Evolutionary conservation across 2,797 vertebrate genomes (phyloP).

Genomic region (Sardinella longiceps): DNA sequence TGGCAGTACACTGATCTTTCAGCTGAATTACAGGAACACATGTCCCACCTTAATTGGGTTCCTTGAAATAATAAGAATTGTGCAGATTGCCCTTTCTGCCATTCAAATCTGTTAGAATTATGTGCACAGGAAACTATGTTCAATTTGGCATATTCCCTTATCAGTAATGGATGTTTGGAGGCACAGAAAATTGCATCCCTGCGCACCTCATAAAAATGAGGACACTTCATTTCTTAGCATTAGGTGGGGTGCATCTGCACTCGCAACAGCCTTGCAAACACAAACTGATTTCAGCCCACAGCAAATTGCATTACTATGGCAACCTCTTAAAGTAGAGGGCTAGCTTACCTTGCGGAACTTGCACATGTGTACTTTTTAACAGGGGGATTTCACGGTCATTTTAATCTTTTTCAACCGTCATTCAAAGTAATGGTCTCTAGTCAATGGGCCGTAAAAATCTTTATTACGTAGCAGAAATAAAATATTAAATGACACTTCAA

Average conservation of each 20-base stretch:
- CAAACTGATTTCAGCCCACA: background rate
- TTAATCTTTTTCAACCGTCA: background rate
- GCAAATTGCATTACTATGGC: slow-evolving; percentile 23
- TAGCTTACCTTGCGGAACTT: background rate
- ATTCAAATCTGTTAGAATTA: background rate
- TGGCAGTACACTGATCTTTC: background rate
- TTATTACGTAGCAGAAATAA: background rate
- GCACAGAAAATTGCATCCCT: background rate
- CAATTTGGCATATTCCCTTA: slow-evolving; percentile 18
- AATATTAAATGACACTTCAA: slow-evolving; percentile 1
- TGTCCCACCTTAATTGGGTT: background rate
- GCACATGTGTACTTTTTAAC: background rate
- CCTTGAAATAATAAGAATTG: background rate
- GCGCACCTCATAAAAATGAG: slow-evolving; percentile 15
- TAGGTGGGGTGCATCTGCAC: background rate
- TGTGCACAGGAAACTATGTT: background rate
- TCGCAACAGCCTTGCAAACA: slow-evolving; percentile 5
- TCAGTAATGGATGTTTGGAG: slow-evolving; percentile 15
- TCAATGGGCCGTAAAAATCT: background rate
- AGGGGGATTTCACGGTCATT: background rate
- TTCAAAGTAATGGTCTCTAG: background rate
- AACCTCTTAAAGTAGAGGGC: slow-evolving; percentile 1
- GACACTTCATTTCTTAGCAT: background rate
- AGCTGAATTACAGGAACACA: background rate
- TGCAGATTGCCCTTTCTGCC: background rate